Conservation (phyloP, 2,797 vertebrate genomes). For the Rhinichthys osculus region DNA sequence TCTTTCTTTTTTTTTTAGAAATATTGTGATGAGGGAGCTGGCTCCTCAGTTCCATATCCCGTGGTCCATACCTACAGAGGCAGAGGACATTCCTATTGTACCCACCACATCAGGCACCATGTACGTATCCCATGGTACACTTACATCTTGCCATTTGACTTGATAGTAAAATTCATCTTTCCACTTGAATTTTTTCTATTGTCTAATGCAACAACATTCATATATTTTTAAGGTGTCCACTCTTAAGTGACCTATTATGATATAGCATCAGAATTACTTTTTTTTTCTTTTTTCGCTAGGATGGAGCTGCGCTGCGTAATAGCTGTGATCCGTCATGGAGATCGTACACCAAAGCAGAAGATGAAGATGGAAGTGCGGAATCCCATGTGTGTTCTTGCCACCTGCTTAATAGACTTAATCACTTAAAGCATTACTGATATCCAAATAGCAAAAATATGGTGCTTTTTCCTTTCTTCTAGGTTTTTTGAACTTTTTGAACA, state of each 20-base stretch:
- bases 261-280: conserved; percentile 1
- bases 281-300: conserved; percentile 73
- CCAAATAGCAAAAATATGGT: neutral
- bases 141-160: neutral
- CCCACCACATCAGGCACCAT: conserved; percentile 98
- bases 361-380: conserved; percentile 99
- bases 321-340: conserved; percentile 95
- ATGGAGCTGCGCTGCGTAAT: conserved; percentile 99
- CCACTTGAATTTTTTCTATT: neutral
- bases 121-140: conserved; percentile 76
- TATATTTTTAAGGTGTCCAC: neutral
- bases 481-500: conserved; percentile 98
- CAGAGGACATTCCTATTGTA: conserved; percentile 98
- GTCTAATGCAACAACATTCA: neutral
- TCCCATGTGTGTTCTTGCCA: conserved; percentile 80
- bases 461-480: conserved; percentile 72
- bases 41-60: conserved; percentile 98
- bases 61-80: conserved; percentile 98
- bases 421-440: neutral
- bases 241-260: conserved; percentile 11
- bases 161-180: neutral
- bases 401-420: neutral
- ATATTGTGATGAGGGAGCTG: conserved; percentile 97
- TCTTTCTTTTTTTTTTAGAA: conserved; percentile 74
- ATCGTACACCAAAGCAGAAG: conserved; percentile 98